These are phyloP conservation scores for Nothocercus nigrocapillus DNA, from an alignment of 2,113 vertebrate species.

Conservation along the genomic window DNA sequence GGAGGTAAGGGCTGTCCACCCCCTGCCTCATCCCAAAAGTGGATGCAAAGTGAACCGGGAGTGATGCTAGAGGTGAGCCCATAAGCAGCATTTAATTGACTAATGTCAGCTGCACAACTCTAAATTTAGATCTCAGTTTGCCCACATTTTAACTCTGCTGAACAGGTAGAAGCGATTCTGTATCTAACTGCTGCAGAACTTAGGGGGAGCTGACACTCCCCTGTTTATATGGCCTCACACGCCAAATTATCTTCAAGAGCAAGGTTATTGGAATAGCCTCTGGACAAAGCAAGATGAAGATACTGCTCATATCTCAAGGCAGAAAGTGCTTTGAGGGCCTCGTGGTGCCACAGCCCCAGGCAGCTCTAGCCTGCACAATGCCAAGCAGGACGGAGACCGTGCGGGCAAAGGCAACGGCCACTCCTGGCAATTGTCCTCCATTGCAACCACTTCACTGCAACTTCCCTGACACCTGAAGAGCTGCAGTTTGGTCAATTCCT, in stretches of 20 bases:
- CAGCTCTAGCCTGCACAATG: rapidly evolving
- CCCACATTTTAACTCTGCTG: not conserved
- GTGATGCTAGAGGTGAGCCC: not conserved
- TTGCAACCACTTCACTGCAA: not conserved
- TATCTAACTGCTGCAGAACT: not conserved
- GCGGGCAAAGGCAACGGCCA: rapidly evolving
- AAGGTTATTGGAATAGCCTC: not conserved
- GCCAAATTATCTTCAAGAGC: not conserved
- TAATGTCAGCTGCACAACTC: rapidly evolving
- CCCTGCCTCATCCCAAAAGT: not conserved
- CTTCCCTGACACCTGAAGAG: not conserved
- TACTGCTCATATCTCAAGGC: not conserved
- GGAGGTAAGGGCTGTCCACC: not conserved
- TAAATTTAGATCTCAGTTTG: not conserved
- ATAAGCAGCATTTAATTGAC: not conserved
- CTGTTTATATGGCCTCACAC: not conserved
- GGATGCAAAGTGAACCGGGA: not conserved
- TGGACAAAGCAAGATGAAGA: not conserved
- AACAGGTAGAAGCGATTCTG: not conserved
- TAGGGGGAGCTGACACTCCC: rapidly evolving
- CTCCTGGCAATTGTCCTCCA: not conserved
- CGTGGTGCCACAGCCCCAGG: no score
- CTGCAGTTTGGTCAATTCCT: not conserved
- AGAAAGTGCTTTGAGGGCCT: no score
- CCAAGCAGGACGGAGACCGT: rapidly evolving